Evolutionary conservation across 1,140 invertebrate genomes (phyloP), one percentile per base, ranked within the genome.

Genomic region (Apis dorsata): DNA sequence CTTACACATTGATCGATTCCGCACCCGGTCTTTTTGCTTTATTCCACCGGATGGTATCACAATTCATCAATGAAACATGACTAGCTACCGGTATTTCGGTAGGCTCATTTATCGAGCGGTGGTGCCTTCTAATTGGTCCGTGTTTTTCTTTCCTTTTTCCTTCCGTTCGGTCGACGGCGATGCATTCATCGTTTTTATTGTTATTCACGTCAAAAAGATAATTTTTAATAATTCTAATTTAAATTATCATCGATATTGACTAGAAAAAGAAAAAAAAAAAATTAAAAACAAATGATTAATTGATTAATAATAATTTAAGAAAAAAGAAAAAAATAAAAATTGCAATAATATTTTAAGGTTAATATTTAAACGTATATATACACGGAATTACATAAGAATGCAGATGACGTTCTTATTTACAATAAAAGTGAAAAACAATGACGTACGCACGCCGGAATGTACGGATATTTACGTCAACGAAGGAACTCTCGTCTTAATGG

Each of bases 41-140:
- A 73, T 79, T 68, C 69, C 80, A 44, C 34, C 80, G 65, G 65
- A 82, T 75, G 80, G 80, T 77, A 77, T 77, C 55, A 19, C 80
- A 51, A 69, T 82, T 77, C 80, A 77, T 82, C 80, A 82, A 82
- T 82, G 80, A 82, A 82, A 82, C 73, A 82, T 82, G 80, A 82
- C 80, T 70, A 76, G 73, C 80, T 77, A 13, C 62, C 74, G 55
- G 65, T 70, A 74, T 82, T 77, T 82, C 74, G 65, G 74, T 77
- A 77, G 74, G 65, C 80, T 82, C 74, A 28, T 82, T 82, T 82
- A 82, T 77, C 73, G 80, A 55, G 44, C 73, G 73, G 49, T 49
- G 55, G 53, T 69, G 65, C 65, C 80, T 84, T 73, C 68, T 72
- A 84, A 84, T 84, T 84, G 69, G 53, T 70, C 51, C 55, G 44